A percentile compares a stretch with the other conserved stretches of the same genome.
Evolutionary conservation across 2,797 vertebrate species (phyloP).

Genomic region (Streptopelia turtur): DNA sequence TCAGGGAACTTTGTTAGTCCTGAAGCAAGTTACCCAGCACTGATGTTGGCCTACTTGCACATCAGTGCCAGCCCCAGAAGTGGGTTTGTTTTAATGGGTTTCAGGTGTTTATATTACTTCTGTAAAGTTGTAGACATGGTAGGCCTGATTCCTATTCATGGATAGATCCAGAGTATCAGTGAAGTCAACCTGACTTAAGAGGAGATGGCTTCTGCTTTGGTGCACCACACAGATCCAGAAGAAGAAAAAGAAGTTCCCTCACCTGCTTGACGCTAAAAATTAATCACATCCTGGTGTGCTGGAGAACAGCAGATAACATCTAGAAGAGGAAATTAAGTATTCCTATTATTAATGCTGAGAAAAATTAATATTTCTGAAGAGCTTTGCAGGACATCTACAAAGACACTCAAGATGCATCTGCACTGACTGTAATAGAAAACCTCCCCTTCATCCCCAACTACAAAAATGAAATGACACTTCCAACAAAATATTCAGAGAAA

Average conservation of each 20-base stretch:
- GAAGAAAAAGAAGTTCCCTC: neutral
- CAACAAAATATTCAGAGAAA: neutral
- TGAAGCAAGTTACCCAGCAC: neutral
- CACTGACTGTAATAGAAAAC: neutral
- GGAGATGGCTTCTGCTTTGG: neutral
- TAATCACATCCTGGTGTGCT: neutral
- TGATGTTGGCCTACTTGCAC: neutral
- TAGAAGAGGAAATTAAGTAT: neutral
- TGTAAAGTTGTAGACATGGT: neutral
- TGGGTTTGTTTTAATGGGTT: neutral
- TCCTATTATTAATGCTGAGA: neutral
- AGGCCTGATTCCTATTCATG: neutral
- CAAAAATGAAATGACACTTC: neutral
- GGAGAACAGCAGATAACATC: neutral
- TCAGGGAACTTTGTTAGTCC: neutral
- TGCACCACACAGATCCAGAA: neutral
- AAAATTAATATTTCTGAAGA: neutral
- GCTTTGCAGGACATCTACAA: neutral
- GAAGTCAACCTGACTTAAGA: neutral
- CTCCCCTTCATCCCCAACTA: accelerated
- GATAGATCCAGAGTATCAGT: neutral
- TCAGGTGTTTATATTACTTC: neutral
- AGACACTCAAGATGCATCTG: neutral
- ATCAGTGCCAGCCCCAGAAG: neutral
- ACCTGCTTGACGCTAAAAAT: neutral